Evolutionary conservation across 2,888 invertebrate genomes (phyloP), one percentile per base, ranked within the genome.

Genomic region (Metopia argyrocephala): DNA sequence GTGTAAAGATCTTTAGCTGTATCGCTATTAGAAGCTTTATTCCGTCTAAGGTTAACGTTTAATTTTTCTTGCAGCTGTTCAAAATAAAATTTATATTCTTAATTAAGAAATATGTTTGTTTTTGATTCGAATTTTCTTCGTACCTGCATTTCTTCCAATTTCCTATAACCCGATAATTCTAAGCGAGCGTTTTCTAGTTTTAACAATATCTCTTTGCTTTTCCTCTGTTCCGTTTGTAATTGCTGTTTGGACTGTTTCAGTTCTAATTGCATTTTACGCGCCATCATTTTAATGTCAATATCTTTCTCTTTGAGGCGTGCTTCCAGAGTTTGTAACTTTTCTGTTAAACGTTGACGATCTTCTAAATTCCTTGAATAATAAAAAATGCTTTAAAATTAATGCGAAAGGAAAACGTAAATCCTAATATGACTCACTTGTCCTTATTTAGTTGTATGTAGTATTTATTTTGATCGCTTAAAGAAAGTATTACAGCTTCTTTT

Each of bases 171-270:
- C 3, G 88, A 88, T 2, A 89, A 82, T 62, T 90, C 89, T 0
- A 87, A 78, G 3, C 87, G 86, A 6, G 87, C 86, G 62, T 89
- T 91, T 74, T 93, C 92, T 56, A 96, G 90, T 81, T 94, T 94
- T 52, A 93, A 92, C 83, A 95, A 92, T 1, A 94, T 93, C 85
- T 94, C 94, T 83, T 94, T 95, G 80, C 94, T 93, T 84, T 94
- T 95, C 68, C 92, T 91, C 68, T 94, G 92, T 89, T 96, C 96
- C 0, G 89, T 88, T 81, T 94, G 93, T 18, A 96, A 88, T 86
- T 95, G 94, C 84, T 95, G 94, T 76, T 93, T 94, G 84, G 93
- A 93, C 87, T 94, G 95, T 91, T 96, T 96, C 2, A 92, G 92
- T 88, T 96, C 96, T 45, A 96, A 90, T 76, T 93, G 92, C 15